Conservation (phyloP, 1,140 invertebrate genomes). For the Pectinophora gossypiella region DNA sequence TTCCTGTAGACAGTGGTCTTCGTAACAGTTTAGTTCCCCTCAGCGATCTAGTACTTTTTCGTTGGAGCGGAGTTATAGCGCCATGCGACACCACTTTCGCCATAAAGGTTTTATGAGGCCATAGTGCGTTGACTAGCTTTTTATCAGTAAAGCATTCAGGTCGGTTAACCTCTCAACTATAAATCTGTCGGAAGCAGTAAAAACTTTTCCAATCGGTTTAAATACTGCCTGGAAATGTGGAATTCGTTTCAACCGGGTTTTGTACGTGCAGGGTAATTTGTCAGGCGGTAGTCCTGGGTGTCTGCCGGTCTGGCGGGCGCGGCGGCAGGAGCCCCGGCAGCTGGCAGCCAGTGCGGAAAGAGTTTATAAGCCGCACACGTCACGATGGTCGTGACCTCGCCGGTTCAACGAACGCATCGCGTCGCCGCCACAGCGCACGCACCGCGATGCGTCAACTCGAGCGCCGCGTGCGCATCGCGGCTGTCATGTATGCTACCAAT, state of each 20-base stretch:
- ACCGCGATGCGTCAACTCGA: constrained; percentile 35
- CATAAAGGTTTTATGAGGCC: constrained; percentile 36
- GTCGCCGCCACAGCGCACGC: constrained; percentile 36
- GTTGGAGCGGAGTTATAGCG: constrained; percentile 26
- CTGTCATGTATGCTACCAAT: constrained; percentile 14
- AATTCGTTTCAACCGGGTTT: too few relatives aligned
- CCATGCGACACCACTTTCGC: constrained; percentile 16
- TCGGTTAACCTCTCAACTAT: constrained; percentile 7
- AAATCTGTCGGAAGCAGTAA: constrained; percentile 9
- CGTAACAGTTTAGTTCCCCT: too few relatives aligned
- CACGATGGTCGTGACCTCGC: constrained; percentile 55
- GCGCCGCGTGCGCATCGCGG: neutral
- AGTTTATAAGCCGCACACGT: constrained; percentile 32
- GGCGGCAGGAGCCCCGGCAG: constrained; percentile 8
- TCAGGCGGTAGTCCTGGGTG: neutral
- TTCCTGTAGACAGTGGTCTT: too few relatives aligned
- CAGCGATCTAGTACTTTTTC: too few relatives aligned
- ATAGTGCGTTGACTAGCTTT: constrained; percentile 1
- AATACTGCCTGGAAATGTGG: neutral
- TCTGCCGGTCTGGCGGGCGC: neutral
- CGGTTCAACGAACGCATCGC: constrained; percentile 49
- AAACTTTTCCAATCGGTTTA: constrained; percentile 11
- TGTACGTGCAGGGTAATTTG: neutral
- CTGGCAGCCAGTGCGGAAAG: constrained; percentile 25
- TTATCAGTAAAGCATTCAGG: neutral